These are phyloP conservation scores for Patella depressa DNA, from an alignment of 2,888 invertebrate species.

Conservation along the genomic window DNA sequence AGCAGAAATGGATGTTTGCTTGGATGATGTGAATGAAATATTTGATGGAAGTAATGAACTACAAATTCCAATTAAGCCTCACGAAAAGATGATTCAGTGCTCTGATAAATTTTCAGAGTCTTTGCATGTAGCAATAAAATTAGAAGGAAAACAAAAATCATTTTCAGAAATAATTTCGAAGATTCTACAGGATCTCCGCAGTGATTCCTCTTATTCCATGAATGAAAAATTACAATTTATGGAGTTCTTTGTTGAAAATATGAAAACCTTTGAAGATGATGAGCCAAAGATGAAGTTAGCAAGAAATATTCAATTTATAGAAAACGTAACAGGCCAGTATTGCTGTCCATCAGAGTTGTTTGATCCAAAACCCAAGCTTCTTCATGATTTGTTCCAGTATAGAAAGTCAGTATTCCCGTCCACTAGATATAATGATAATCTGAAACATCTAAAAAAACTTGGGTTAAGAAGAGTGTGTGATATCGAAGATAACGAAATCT, in stretches of 20 bases:
- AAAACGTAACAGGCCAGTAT: slow-evolving; percentile 14
- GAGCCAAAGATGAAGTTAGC: neutral
- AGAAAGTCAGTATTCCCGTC: slow-evolving; percentile 48
- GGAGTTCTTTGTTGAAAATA: neutral
- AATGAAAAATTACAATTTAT: neutral
- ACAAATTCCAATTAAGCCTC: neutral
- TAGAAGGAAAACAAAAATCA: neutral
- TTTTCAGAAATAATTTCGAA: neutral
- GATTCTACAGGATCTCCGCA: neutral
- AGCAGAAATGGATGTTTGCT: neutral
- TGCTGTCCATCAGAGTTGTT: slow-evolving; percentile 36
- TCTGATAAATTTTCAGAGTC: neutral
- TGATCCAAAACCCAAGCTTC: slow-evolving; percentile 43
- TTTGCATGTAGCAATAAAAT: neutral
- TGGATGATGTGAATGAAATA: neutral
- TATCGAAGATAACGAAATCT: slow-evolving; percentile 45
- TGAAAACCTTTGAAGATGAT: neutral
- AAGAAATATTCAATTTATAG: slow-evolving; percentile 18
- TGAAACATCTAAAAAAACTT: slow-evolving; percentile 42
- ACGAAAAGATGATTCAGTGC: neutral
- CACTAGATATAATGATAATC: neutral
- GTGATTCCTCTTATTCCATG: no score
- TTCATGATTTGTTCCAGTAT: slow-evolving; percentile 40
- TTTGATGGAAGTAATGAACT: neutral
- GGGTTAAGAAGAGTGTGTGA: slow-evolving; percentile 44